Conservation (phyloP, 2,888 invertebrate genomes). For the Orchesellides sinensis region DNA sequence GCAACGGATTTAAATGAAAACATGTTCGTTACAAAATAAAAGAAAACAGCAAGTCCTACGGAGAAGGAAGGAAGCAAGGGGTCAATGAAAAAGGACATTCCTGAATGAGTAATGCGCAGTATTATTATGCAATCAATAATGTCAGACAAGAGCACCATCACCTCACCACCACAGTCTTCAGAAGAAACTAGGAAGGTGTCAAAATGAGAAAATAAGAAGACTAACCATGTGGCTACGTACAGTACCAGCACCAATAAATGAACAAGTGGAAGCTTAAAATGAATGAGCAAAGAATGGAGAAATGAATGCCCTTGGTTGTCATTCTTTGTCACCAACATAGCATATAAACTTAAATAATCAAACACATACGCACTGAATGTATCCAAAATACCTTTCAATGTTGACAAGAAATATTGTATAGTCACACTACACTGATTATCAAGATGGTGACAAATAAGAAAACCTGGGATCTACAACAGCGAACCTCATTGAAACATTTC, state of each 20-base stretch:
- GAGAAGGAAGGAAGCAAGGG: constrained; percentile 43
- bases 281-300: constrained; percentile 14
- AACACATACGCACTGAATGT: too few species aligned
- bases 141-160: constrained; percentile 5
- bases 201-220: neutral
- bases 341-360: too few species aligned
- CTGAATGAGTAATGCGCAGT: constrained; percentile 46
- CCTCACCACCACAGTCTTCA: too few species aligned
- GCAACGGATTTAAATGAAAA: too few species aligned
- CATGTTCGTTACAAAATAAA: too few species aligned
- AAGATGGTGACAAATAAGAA: too few species aligned
- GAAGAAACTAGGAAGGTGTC: neutral
- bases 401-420: too few species aligned
- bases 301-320: constrained; percentile 47
- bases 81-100: constrained; percentile 56
- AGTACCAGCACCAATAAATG: neutral
- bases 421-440: too few species aligned
- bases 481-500: too few species aligned
- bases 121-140: constrained; percentile 54
- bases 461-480: too few species aligned
- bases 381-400: too few species aligned
- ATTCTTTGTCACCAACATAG: constrained; percentile 42
- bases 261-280: constrained; percentile 3
- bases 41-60: too few species aligned
- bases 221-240: neutral